Evolutionary conservation across 35 echinoderm and acorn worm species (phyloP).

Genomic region (Holothuria glaberrima): DNA sequence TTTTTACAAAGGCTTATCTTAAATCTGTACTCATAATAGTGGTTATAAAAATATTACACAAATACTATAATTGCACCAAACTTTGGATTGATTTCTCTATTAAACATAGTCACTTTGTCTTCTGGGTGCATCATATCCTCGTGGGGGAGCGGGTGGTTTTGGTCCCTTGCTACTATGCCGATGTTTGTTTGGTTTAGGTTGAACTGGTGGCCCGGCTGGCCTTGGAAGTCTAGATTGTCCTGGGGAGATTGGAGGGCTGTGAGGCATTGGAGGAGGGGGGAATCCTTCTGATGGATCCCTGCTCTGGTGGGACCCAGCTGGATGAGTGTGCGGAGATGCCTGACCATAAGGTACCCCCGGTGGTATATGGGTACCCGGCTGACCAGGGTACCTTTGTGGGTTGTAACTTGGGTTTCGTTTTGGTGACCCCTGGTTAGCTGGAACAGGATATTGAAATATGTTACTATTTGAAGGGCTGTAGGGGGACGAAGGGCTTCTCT

Average conservation of each 20-base stretch:
- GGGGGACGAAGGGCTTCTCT: slow-evolving; percentile 15
- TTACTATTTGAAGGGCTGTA: slow-evolving; percentile 49
- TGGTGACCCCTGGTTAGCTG: slow-evolving; percentile 13
- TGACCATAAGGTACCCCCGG: neutral
- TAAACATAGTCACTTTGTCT: slow-evolving; percentile 44
- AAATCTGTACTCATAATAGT: too few species aligned
- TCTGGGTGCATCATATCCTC: slow-evolving; percentile 8
- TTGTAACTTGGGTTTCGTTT: neutral
- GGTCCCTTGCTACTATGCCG: slow-evolving; percentile 5
- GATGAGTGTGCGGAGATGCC: neutral
- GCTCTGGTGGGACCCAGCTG: neutral
- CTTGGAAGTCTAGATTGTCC: slow-evolving; percentile 7
- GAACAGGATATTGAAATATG: slow-evolving; percentile 33
- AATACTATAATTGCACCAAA: too few species aligned
- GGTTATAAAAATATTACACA: too few species aligned
- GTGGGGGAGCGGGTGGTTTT: slow-evolving; percentile 21
- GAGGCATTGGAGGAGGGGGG: neutral
- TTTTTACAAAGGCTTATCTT: too few species aligned
- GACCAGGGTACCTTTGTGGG: neutral
- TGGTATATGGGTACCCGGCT: neutral
- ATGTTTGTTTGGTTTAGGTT: slow-evolving; percentile 52
- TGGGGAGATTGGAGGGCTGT: slow-evolving; percentile 1
- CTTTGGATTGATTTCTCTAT: neutral
- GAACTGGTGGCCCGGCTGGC: neutral
- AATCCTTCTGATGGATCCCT: neutral